Conservation (phyloP, 1,140 invertebrate species). For the Callitettix versicolor region DNA sequence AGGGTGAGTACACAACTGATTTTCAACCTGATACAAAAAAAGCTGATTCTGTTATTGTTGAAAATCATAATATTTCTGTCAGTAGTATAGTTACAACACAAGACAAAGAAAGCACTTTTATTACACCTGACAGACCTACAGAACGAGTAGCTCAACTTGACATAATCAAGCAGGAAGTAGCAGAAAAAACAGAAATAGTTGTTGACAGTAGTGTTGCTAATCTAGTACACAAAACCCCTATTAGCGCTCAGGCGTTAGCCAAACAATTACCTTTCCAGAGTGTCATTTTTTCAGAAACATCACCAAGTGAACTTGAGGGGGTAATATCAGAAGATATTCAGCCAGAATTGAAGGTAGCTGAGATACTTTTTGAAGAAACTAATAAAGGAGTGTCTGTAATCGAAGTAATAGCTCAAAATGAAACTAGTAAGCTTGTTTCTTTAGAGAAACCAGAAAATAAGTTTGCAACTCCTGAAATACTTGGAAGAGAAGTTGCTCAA, state of each 20-base stretch:
- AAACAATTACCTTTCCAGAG: conserved; percentile 31
- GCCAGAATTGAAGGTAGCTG: conserved; percentile 23
- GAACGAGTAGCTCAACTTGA: conserved; percentile 18
- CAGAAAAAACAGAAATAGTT: conserved; percentile 31
- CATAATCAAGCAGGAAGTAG: conserved; percentile 19
- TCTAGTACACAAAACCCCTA: conserved; percentile 24
- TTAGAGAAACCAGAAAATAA: conserved; percentile 13
- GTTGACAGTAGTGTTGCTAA: conserved; percentile 30
- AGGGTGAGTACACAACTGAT: conserved; percentile 35
- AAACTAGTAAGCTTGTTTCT: conserved; percentile 15
- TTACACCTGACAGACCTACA: conserved; percentile 17
- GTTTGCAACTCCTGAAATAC: conserved; percentile 36
- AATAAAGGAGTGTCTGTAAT: conserved; percentile 22
- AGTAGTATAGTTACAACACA: conserved; percentile 25
- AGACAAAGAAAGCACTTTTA: conserved; percentile 25
- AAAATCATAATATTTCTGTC: conserved; percentile 36
- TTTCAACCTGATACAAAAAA: conserved; percentile 29
- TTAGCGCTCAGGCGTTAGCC: conserved; percentile 27
- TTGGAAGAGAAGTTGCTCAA: conserved; percentile 38
- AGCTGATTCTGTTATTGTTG: conserved; percentile 31
- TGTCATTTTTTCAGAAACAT: conserved; percentile 28
- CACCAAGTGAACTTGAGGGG: conserved; percentile 25
- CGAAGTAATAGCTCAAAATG: conserved; percentile 24
- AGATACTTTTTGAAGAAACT: conserved; percentile 25
- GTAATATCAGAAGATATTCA: conserved; percentile 16